Evolutionary conservation across 2,797 vertebrate genomes (phyloP).

Genomic region (Labroides dimidiatus): DNA sequence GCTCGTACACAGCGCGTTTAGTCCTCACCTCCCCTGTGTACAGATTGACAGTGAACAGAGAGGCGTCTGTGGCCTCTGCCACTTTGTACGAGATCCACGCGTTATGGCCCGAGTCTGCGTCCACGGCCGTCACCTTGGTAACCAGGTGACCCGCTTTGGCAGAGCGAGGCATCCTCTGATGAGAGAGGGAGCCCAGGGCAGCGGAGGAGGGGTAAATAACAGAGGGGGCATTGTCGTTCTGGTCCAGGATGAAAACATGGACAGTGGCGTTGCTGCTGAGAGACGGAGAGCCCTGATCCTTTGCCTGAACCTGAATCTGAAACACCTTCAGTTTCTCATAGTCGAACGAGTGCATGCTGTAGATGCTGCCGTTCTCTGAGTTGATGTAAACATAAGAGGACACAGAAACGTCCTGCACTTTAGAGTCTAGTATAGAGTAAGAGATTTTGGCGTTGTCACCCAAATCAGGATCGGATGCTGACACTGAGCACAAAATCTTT

Average conservation of each 20-base stretch:
- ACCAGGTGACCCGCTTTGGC: constrained; percentile 70
- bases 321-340: constrained; percentile 78
- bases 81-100: constrained; percentile 84
- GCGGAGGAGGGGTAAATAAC: constrained; percentile 69
- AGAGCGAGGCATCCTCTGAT: constrained; percentile 59
- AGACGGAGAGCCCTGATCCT: constrained; percentile 69
- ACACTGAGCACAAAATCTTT: constrained; percentile 81
- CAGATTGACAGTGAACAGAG: constrained; percentile 76
- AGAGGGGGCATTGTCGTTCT: constrained; percentile 75
- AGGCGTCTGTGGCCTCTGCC: constrained; percentile 70
- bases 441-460: constrained; percentile 84
- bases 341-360: constrained; percentile 78
- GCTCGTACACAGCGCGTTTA: constrained; percentile 60
- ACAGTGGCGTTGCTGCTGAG: constrained; percentile 73
- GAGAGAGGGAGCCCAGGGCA: constrained; percentile 55
- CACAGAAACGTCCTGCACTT: constrained; percentile 72
- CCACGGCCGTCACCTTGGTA: constrained; percentile 82
- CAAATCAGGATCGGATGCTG: constrained; percentile 82
- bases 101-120: constrained; percentile 87
- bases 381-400: constrained; percentile 82
- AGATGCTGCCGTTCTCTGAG: constrained; percentile 82
- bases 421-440: constrained; percentile 78
- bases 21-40: constrained; percentile 83
- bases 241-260: constrained; percentile 74
- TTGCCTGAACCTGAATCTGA: constrained; percentile 69